These are phyloP conservation scores for Tauraco hartlaubi DNA, from an alignment of 2,797 vertebrate genomes.

Conservation along the genomic window DNA sequence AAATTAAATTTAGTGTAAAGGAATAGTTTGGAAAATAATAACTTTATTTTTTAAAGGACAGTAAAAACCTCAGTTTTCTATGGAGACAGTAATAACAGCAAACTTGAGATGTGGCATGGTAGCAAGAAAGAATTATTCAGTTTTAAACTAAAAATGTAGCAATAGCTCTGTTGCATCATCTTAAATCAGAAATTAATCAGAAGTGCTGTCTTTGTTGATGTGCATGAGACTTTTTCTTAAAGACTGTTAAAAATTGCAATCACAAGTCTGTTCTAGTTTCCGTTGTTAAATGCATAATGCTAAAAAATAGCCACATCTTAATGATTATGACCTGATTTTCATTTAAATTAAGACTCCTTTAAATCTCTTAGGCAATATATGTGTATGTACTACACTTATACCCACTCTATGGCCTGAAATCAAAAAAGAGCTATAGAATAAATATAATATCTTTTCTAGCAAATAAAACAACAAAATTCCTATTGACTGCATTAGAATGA, in stretches of 20 bases:
- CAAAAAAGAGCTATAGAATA: not conserved
- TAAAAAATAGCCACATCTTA: not conserved
- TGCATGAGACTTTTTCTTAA: not conserved
- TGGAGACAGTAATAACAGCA: not conserved
- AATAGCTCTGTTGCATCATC: not conserved
- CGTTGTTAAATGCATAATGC: not conserved
- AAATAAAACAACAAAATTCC: not conserved
- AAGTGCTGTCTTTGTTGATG: not conserved
- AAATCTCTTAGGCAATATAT: not conserved
- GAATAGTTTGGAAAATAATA: not conserved
- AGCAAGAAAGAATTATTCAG: not conserved
- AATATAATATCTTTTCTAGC: not conserved
- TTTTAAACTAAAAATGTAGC: not conserved
- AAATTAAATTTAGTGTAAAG: not conserved
- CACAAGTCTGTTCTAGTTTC: not conserved
- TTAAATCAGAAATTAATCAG: not conserved
- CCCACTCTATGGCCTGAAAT: not conserved
- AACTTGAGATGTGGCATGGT: not conserved
- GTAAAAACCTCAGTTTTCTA: not conserved
- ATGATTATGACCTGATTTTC: not conserved
- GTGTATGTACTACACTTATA: not conserved
- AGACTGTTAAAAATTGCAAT: not conserved
- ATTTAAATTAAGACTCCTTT: not conserved
- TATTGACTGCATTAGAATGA: not conserved
- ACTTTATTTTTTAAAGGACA: not conserved